Evolutionary conservation across 2,113 vertebrate species (phyloP).

Genomic region (Myotis brandtii): DNA sequence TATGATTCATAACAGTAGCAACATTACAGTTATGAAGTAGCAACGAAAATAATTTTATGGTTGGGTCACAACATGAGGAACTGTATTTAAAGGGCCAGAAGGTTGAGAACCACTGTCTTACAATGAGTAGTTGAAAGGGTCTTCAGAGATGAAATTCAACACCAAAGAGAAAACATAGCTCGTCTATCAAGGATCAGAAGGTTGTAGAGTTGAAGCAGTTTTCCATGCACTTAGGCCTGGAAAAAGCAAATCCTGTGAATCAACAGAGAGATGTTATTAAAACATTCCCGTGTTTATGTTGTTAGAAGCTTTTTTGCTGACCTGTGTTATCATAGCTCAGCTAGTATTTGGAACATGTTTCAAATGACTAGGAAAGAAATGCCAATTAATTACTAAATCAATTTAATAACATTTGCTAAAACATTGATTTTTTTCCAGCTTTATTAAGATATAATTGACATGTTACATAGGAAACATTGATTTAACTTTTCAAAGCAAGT

Average conservation of each 20-base stretch:
- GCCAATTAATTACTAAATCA: constrained; percentile 55
- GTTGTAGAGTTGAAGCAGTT: background rate
- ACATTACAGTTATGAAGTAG: too few relatives aligned
- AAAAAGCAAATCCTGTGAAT: background rate
- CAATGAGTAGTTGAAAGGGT: background rate
- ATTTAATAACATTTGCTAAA: constrained; percentile 75
- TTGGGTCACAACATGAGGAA: too few relatives aligned
- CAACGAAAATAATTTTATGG: too few relatives aligned
- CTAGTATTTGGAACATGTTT: constrained; percentile 67
- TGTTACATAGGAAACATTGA: background rate
- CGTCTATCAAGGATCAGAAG: background rate
- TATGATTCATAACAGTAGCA: too few relatives aligned
- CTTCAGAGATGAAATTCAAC: background rate
- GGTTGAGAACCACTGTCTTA: background rate
- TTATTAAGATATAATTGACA: background rate
- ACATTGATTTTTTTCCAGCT: background rate
- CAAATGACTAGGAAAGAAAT: constrained; percentile 55
- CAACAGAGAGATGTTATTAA: background rate
- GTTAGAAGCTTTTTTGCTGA: background rate
- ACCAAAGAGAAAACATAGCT: background rate
- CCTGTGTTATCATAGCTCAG: background rate
- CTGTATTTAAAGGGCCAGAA: too few relatives aligned
- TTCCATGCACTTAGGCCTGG: background rate
- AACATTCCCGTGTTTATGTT: background rate
- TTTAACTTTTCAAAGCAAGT: constrained; percentile 75